Base-by-base conservation (phyloP, 2,113 vertebrate genomes). In the Geococcyx californianus region DNA sequence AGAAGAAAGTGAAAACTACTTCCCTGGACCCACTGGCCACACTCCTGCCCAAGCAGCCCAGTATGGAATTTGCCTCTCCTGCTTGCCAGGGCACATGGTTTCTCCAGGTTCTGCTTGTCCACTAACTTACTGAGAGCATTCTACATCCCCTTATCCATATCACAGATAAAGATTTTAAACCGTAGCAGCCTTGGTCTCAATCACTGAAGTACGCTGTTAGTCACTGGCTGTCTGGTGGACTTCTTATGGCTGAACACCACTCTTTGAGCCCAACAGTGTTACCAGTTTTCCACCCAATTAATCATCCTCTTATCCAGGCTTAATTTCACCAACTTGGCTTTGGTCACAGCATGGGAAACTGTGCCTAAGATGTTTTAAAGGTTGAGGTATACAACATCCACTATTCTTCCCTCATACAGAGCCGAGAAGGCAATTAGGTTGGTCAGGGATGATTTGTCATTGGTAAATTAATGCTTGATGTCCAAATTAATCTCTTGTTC, bases 61-160 rank as follows among this genome's bases (percentile, higher is more conserved):
- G 38, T 2, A 1, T 18, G 19, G 20, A 66, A n/a, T 1, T 58
- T 28, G 24, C 25, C 54, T 92, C 34, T n/a, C 11, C 34, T 59
- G 38, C 24, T 19, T 72, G 18, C 28, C 47, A 76, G 16, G 12
- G n/a, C 24, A 59, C 24, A 40, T 23, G 11, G 13, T n/a, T 72
- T 67, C 26, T 21, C 7, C 9, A 6, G 10, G 18, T 4, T 49
- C 33, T 81, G 9, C 16, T 84, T 64, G 33, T 45, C 21, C 34
- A 42, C 42, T 23, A 24, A 9, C 13, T 5, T 62, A 26, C 36
- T 80, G 28, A 81, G 44, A 55, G 10, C 6, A 9, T 8, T 25
- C 40, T 75, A 18, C 0, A 0, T 40, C 6, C 16, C n/a, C 24
- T 67, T n/a, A 44, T 40, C 67, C 58, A 72, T 17, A 67, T 15